Conservation (phyloP, 2,888 invertebrate species). For the Drosophila bunnanda region DNA sequence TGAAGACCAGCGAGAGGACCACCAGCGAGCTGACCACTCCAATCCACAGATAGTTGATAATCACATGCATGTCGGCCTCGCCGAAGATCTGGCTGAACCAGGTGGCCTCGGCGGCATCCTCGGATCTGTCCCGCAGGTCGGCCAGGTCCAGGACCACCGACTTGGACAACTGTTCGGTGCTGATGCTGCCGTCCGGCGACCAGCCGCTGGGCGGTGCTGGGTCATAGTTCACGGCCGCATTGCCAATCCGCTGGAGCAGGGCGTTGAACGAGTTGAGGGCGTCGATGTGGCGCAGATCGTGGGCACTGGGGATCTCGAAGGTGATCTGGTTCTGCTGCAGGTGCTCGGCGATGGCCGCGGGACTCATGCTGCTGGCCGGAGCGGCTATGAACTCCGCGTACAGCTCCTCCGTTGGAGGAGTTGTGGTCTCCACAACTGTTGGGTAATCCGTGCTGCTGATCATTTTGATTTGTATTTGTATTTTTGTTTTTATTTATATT, state of each 20-base stretch:
- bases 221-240: constrained; percentile 52
- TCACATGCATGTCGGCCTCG: constrained; percentile 83
- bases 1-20: constrained; percentile 82
- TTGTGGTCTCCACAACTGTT: constrained; percentile 47
- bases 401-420: constrained; percentile 39
- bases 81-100: constrained; percentile 79
- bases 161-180: constrained; percentile 82
- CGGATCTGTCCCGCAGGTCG: constrained; percentile 68
- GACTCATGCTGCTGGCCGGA: constrained; percentile 77
- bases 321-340: constrained; percentile 83
- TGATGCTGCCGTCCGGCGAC: constrained; percentile 68
- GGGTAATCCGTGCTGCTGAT: constrained; percentile 66
- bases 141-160: constrained; percentile 83
- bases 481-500: constrained; percentile 23
- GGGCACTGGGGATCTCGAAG: constrained; percentile 83
- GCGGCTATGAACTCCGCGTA: constrained; percentile 71
- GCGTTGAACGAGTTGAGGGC: constrained; percentile 83
- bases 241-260: constrained; percentile 80
- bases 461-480: constrained; percentile 38
- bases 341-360: constrained; percentile 77
- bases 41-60: constrained; percentile 84
- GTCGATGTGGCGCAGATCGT: constrained; percentile 83
- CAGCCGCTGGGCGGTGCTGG: constrained; percentile 44
- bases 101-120: constrained; percentile 24
- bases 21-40: constrained; percentile 83